Base-by-base conservation (phyloP, 2,113 vertebrate genomes). In the Oncorhynchus masou region DNA sequence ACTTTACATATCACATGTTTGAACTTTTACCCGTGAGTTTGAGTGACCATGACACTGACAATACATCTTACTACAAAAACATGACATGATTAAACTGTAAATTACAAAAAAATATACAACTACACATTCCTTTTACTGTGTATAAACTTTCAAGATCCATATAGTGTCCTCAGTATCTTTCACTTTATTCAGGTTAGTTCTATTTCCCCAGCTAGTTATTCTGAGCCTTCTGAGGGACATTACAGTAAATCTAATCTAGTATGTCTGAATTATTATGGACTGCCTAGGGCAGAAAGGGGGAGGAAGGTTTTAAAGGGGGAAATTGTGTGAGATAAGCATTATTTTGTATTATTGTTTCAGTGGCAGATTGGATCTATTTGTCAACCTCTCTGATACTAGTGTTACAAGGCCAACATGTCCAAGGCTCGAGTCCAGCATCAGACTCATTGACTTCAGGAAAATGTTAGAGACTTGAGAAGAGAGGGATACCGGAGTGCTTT, bases 301-400 rank as follows among this genome's bases (percentile, higher is more conserved):
- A 45, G 73, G 81, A 66, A 68, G 84, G 85, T 84, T 69, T 77
- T 81, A 90, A 83, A 83, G 75, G 81, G 70, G 73, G 86, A 84
- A 74, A 87, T 88, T 84, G 20, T 80, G 77, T 84, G 73, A 89
- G 85, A 80, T 87, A 81, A 68, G 77, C n/a, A 13, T 54, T 16
- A 54, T 54, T 4, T 19, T 19, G 12, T 77, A 51, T 85, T 76
- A 91, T 92, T 93, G 91, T 93, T 86, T 81, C 71, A 75, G 81
- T 19, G 73, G 79, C 54, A 82, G 76, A 27, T 71, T 73, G 45
- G 78, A 1, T 72, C 62, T n/a, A 81, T 59, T 84, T 67, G 81
- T 84, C 62, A 79, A 71, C 71, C 25, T 60, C 73, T 84, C 80
- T 85, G 85, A 88, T 80, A 90, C 75, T 9, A 89, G 89, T 90